phyloP scores from a whole-genome alignment of 2,113 vertebrate species.

The Empidonax alnorum region DNA sequence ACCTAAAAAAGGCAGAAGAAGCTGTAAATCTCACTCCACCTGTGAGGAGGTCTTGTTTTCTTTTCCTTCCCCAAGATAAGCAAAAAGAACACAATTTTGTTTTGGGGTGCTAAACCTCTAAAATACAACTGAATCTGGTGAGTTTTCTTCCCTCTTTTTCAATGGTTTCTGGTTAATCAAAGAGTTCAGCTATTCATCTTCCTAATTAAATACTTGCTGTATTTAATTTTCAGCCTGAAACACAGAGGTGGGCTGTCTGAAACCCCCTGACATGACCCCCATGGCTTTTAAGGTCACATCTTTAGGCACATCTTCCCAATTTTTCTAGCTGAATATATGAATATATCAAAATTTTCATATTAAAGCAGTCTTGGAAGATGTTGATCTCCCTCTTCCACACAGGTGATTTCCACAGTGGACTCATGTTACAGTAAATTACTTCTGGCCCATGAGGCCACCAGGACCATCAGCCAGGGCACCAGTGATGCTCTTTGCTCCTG shows the following conservation, averaged over 20 bases:
- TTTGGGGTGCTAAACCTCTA: background rate
- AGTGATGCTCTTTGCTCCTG: background rate
- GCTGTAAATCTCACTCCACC: background rate
- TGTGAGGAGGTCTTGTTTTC: background rate
- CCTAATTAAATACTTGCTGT: background rate
- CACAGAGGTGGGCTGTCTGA: background rate
- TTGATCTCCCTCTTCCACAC: background rate
- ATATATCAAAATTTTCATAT: background rate
- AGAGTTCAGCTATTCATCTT: background rate
- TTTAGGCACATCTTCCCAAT: background rate
- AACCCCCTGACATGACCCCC: background rate
- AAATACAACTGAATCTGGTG: background rate
- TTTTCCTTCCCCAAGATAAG: background rate
- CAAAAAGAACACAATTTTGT: background rate
- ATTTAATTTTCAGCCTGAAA: too few species aligned
- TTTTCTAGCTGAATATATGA: background rate
- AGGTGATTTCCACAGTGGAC: background rate
- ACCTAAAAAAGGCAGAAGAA: background rate
- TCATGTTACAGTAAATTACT: background rate
- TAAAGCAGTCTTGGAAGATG: background rate
- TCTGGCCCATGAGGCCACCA: accelerated
- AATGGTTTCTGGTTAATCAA: background rate
- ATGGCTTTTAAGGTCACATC: background rate
- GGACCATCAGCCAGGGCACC: background rate
- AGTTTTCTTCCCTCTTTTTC: background rate